A percentile compares a stretch with the other conserved stretches of the same genome.
Conservation (phyloP, 2,113 vertebrate genomes). For the Cyprinodon tularosa region DNA sequence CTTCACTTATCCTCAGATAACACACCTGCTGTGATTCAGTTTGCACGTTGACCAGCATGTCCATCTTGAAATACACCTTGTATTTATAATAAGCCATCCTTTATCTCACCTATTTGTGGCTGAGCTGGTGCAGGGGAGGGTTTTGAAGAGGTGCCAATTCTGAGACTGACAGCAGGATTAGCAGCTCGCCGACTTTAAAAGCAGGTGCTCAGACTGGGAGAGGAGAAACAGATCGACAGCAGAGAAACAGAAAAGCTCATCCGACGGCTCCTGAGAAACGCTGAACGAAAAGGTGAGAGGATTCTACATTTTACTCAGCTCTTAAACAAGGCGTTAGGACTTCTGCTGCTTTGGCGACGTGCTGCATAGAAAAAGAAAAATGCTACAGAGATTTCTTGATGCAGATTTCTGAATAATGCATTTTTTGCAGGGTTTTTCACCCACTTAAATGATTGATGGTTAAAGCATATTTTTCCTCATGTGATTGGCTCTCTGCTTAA, state of each 20-base stretch:
- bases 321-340: not conserved
- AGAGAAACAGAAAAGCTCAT: constrained; percentile 9
- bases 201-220: not conserved
- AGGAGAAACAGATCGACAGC: constrained; percentile 12
- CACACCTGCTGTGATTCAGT: not conserved
- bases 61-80: constrained; percentile 12
- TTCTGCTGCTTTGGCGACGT: constrained; percentile 3
- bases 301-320: constrained; percentile 18
- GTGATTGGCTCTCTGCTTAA: not conserved
- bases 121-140: constrained; percentile 39
- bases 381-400: not conserved
- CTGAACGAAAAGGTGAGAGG: constrained; percentile 40
- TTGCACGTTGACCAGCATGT: not conserved
- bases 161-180: constrained; percentile 43
- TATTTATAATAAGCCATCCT: constrained; percentile 16
- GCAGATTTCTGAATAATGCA: not conserved
- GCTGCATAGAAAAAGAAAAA: too few relatives aligned
- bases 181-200: constrained; percentile 49
- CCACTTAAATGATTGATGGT: not conserved
- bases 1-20: not conserved
- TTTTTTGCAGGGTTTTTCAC: not conserved
- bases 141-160: constrained; percentile 17
- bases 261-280: constrained; percentile 24
- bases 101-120: constrained; percentile 42
- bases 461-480: not conserved